Evolutionary conservation across 2,797 vertebrate species (phyloP).

Genomic region (Brotula barbata): DNA sequence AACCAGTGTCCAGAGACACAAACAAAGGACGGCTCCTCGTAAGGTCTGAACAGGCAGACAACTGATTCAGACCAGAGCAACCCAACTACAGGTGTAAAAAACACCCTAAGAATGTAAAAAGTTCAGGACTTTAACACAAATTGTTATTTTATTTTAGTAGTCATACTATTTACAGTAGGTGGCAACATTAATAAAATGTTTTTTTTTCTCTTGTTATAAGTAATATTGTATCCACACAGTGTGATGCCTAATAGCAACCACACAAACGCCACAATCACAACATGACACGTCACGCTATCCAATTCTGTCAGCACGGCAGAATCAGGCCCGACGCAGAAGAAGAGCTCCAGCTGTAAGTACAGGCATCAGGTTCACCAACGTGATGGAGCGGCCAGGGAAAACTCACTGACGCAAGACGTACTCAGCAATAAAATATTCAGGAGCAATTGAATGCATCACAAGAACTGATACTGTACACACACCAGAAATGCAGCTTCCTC

Average conservation of each 20-base stretch:
- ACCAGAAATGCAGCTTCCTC: conserved; percentile 43
- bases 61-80: too few relatives aligned
- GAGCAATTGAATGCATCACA: conserved; percentile 43
- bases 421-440: conserved; percentile 72
- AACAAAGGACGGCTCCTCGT: conserved; percentile 53
- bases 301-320: conserved; percentile 47
- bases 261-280: conserved; percentile 15
- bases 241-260: neutral
- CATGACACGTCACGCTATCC: conserved; percentile 25
- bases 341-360: conserved; percentile 38
- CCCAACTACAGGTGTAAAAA: too few relatives aligned
- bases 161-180: neutral
- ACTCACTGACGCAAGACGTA: conserved; percentile 59
- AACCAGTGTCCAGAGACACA: conserved; percentile 52
- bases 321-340: conserved; percentile 59
- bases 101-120: too few relatives aligned
- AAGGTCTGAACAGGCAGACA: conserved; percentile 27
- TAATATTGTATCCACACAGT: neutral
- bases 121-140: too few relatives aligned
- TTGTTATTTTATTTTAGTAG: too few relatives aligned
- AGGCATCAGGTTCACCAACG: conserved; percentile 55
- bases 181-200: conserved; percentile 2
- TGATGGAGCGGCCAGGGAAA: too few relatives aligned
- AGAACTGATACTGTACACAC: conserved; percentile 46
- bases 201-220: neutral